Evolutionary conservation across 2,113 vertebrate species (phyloP), one percentile per base, ranked within the genome.

Genomic region (Otolemur garnettii): DNA sequence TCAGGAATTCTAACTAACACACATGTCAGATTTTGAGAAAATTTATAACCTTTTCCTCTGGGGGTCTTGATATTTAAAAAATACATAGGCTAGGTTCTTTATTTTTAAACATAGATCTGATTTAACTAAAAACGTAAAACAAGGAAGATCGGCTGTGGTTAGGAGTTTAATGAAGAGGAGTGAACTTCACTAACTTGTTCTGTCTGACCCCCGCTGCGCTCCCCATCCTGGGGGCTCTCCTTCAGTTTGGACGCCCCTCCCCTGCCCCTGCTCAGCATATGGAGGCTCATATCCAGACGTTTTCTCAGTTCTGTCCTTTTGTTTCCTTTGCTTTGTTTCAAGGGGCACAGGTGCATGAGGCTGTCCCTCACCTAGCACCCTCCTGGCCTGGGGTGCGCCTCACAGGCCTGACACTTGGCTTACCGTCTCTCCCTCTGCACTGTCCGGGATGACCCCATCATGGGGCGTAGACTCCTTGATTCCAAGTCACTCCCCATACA

Each of bases 21-120:
- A 66, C 22, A 53, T 33, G 33, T 0, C 30, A 82, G n/a, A 50
- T 90, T 97, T 88, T 87, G 60, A 88, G 53, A 86, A 96, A 91
- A 85, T 91, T 64, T 82, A 14, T 72, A 85, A 62, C n/a, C n/a
- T 38, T 69, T 3, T 24, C 0, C 12, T 21, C 38, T 24, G 4
- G 68, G 85, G 30, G 9, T 68, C 22, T 93, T 66, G 79, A 2
- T 59, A 89, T 95, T 93, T 95, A 33, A 87, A 82, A 93, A 82
- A 59, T 45, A 78, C 4, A 2, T 28, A 75, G 38, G 12, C 64
- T 69, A 72, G 12, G 12, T 62, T 92, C 21, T 81, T 22, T 91
- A 66, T 60, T 79, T 80, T 50, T 4, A 80, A 75, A 66, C 33
- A 28, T 81, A 59, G n/a, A 53, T 88, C 13, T 35, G 2, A 66